phyloP scores from a whole-genome alignment of 2,888 invertebrate species.

The Laothoe populi region DNA sequence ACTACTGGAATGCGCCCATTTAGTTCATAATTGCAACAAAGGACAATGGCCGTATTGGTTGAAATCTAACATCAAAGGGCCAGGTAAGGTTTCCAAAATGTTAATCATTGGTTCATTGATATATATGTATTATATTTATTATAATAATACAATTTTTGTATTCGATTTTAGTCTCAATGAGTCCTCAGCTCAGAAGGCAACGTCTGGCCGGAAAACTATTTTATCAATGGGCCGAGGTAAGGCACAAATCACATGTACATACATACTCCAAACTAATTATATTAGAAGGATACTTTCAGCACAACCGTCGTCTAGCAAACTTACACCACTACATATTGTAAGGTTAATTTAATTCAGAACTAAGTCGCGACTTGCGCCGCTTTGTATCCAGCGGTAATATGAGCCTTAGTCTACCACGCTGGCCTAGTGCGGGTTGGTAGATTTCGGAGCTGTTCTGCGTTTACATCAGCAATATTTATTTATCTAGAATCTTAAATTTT shows the following conservation, averaged over 20 bases:
- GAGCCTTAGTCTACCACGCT: no score
- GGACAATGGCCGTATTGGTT: constrained; percentile 99
- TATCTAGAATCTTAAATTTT: no score
- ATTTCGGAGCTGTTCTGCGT: no score
- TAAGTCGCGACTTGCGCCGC: no score
- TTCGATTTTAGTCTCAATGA: constrained; percentile 65
- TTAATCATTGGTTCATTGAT: not conserved
- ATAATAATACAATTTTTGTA: not conserved
- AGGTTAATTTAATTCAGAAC: no score
- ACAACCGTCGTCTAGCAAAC: no score
- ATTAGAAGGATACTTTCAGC: no score
- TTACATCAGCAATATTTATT: no score
- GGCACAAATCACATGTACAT: constrained; percentile 31
- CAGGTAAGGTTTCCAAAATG: constrained; percentile 49
- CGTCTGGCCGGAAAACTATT: constrained; percentile 98
- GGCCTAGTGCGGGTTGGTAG: no score
- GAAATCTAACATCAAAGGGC: constrained; percentile 88
- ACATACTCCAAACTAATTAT: not conserved
- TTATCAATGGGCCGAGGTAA: constrained; percentile 97
- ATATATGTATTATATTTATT: not conserved
- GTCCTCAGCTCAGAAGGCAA: constrained; percentile 73
- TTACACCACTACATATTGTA: no score
- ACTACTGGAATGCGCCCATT: constrained; percentile 96
- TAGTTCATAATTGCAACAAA: constrained; percentile 98
- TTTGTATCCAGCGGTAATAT: no score